These are phyloP conservation scores for Platichthys flesus DNA, from an alignment of 2,113 vertebrate species.

Conservation along the genomic window DNA sequence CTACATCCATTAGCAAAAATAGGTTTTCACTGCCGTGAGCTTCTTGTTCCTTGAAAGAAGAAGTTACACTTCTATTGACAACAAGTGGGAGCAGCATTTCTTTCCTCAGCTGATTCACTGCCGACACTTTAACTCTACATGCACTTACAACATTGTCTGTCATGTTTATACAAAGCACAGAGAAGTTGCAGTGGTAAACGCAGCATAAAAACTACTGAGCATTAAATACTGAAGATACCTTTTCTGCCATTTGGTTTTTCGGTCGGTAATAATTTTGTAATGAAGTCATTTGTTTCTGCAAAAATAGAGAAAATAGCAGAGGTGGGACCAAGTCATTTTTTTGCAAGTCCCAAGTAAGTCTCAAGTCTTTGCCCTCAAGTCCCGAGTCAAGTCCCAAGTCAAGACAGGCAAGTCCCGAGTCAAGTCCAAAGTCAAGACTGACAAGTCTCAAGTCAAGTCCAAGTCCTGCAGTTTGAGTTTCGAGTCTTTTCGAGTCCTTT, in stretches of 20 bases:
- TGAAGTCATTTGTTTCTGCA: no score
- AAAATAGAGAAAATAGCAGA: background rate
- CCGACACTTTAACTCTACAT: slow-evolving; percentile 23
- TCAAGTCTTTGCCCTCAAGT: no score
- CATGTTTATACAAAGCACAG: slow-evolving; percentile 27
- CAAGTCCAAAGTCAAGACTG: no score
- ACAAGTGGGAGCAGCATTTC: slow-evolving; percentile 29
- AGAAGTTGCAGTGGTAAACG: background rate
- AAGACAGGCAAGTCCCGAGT: no score
- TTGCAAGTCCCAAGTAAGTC: no score
- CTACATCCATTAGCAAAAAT: slow-evolving; percentile 37
- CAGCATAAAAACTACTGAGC: background rate
- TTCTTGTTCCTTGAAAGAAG: slow-evolving; percentile 13
- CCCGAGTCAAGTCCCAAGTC: no score
- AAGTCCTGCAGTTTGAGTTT: no score
- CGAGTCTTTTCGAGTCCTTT: no score
- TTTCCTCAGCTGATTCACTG: background rate
- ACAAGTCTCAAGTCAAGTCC: no score
- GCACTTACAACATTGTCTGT: slow-evolving; percentile 20
- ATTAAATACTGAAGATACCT: background rate
- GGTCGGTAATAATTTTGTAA: no score
- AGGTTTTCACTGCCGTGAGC: slow-evolving; percentile 3
- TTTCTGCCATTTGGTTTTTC: background rate
- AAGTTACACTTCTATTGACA: slow-evolving; percentile 28
- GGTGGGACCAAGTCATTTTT: no score